Base-by-base conservation (phyloP, 35 echinoderm and acorn worm species). In the Amphiura filiformis region DNA sequence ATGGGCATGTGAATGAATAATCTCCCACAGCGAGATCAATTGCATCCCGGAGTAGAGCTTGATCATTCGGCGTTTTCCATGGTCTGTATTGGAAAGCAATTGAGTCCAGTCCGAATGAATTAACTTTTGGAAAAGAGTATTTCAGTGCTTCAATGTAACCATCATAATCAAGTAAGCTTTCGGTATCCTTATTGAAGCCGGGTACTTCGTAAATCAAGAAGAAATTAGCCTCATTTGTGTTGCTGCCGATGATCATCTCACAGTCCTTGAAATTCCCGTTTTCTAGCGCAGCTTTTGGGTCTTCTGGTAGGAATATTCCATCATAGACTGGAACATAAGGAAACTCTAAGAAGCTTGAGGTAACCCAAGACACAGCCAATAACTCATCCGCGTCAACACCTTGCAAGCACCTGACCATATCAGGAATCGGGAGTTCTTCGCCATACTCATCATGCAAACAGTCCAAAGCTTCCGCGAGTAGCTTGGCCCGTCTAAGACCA, bases 151-250 rank as follows among this genome's bases (percentile, higher is more conserved):
- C 57, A 36, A 39, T 33, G 76, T 90, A 99, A 32, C 79, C 28
- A 34, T 84, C 88, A 42, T 84, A 38, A 52, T 94, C 87, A 13
- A 99, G 82, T 3, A 90, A 80, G 77, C 91, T 93, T 33, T 92
- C 82, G 28, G 35, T 35, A 70, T 90, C 90, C 36, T 83, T 91
- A 33, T 49, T 77, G 83, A 85, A 94, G 0, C 82, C 93, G 14
- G 76, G 35, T 88, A 94, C 78, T n/a, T 91, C 91, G 70, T 99
- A 99, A 1, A 95, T 56, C 79, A 99, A 83, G 65, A 95, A 99
- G 42, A 92, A 99, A 32, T 78, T 64, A 9, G 82, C 96, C 76
- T 99, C 96, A 76, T 99, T 94, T 31, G 49, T 80, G 78, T 99
- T 99, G 35, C 79, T 91, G 13, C 96, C 96, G 15, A 93, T 42